Evolutionary conservation across 1,140 invertebrate genomes (phyloP).

Genomic region (Bathynomus jamesi): DNA sequence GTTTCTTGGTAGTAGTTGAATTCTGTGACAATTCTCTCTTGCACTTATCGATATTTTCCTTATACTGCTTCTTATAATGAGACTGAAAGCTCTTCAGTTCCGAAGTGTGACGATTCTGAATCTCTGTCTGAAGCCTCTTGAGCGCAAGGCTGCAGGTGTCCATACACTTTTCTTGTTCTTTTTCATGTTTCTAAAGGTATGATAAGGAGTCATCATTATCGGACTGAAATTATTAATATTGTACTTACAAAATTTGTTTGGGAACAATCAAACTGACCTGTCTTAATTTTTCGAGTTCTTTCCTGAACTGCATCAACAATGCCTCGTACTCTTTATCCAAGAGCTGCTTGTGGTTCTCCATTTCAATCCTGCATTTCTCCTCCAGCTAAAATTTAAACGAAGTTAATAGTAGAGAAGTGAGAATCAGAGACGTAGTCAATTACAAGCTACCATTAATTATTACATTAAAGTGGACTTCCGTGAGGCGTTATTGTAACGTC

Average conservation of each 20-base stretch:
- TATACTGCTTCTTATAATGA: constrained; percentile 95
- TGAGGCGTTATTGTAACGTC: no score
- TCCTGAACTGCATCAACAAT: constrained; percentile 77
- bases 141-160: constrained; percentile 55
- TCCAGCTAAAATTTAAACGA: constrained; percentile 57
- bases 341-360: constrained; percentile 89
- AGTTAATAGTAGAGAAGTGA: constrained; percentile 3
- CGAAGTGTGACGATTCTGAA: constrained; percentile 75
- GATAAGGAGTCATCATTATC: no score
- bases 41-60: constrained; percentile 93
- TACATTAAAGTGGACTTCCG: not conserved
- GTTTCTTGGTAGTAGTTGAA: constrained; percentile 82
- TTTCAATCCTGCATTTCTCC: constrained; percentile 85
- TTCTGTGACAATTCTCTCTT: constrained; percentile 87
- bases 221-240: no score
- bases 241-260: no score
- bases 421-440: no score
- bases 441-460: no score
- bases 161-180: constrained; percentile 68
- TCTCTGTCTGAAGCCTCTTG: constrained; percentile 90
- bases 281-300: constrained; percentile 78
- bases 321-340: constrained; percentile 96
- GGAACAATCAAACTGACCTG: no score
- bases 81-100: constrained; percentile 81
- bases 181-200: constrained; percentile 31